Percentiles rank a stretch among this genome's conserved stretches.
Conservation (phyloP, 2,888 invertebrate species). For the Colostygia pectinataria region DNA sequence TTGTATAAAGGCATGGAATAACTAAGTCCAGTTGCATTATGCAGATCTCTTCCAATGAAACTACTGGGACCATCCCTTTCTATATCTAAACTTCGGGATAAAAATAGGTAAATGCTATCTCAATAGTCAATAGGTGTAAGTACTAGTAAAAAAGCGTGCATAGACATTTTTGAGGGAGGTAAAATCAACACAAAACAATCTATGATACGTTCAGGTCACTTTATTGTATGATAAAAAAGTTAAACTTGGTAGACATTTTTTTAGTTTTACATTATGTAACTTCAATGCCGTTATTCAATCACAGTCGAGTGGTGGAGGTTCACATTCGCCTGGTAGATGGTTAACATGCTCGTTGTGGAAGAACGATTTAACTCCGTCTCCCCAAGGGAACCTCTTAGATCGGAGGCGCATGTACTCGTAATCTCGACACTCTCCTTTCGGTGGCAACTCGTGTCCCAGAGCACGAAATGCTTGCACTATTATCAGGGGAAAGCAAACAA, state of each 20-base stretch:
- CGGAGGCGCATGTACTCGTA: slow-evolving; percentile 91
- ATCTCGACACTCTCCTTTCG: slow-evolving; percentile 59
- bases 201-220: slow-evolving; percentile 16
- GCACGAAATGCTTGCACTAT: slow-evolving; percentile 47
- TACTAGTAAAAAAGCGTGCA: too few species aligned
- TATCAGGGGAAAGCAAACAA: slow-evolving; percentile 61
- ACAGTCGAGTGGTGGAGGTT: slow-evolving; percentile 56
- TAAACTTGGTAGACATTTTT: background rate
- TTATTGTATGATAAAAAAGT: slow-evolving; percentile 10
- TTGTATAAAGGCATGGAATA: too few species aligned
- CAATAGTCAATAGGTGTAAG: too few species aligned
- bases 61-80: too few species aligned
- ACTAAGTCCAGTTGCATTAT: too few species aligned
- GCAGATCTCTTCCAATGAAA: too few species aligned
- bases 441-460: slow-evolving; percentile 38
- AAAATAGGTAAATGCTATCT: too few species aligned
- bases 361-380: slow-evolving; percentile 90
- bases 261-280: background rate
- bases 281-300: slow-evolving; percentile 42
- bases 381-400: slow-evolving; percentile 95
- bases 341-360: slow-evolving; percentile 92
- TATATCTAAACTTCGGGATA: too few species aligned
- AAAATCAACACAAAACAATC: slow-evolving; percentile 7
- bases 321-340: slow-evolving; percentile 67
- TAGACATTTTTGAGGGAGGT: too few species aligned